Evolutionary conservation across 1,140 invertebrate species (phyloP).

Genomic region (Cyphomyrmex costatus): DNA sequence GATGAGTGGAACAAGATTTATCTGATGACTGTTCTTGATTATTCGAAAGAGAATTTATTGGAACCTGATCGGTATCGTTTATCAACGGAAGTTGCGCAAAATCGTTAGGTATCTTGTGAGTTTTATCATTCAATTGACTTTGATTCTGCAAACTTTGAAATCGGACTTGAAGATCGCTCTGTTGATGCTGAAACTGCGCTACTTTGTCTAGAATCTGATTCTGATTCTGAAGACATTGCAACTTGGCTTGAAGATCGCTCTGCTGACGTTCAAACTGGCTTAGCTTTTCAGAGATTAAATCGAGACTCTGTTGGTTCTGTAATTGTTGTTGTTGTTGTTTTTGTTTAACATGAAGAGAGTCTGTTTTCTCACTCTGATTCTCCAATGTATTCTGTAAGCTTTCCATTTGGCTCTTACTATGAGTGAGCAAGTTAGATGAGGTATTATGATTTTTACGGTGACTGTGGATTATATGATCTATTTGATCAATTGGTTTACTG

Average conservation of each 20-base stretch:
- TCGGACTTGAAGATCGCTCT: slow-evolving; percentile 82
- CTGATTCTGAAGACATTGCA: slow-evolving; percentile 85
- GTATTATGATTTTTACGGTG: slow-evolving; percentile 83
- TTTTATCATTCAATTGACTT: slow-evolving; percentile 79
- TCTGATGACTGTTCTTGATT: slow-evolving; percentile 73
- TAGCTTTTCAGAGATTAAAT: slow-evolving; percentile 84
- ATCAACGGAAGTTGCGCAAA: slow-evolving; percentile 68
- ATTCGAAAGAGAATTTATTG: slow-evolving; percentile 75
- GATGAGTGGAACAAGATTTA: slow-evolving; percentile 63
- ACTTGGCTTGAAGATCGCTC: slow-evolving; percentile 83
- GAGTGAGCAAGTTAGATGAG: slow-evolving; percentile 75
- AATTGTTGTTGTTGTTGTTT: slow-evolving; percentile 73
- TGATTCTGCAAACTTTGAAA: slow-evolving; percentile 82
- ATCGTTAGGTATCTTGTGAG: slow-evolving; percentile 72
- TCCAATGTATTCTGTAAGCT: slow-evolving; percentile 76
- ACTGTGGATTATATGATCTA: slow-evolving; percentile 85
- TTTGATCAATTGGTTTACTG: slow-evolving; percentile 80
- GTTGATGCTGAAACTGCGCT: slow-evolving; percentile 82
- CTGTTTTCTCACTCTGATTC: slow-evolving; percentile 74
- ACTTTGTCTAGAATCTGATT: slow-evolving; percentile 86
- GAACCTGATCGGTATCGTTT: slow-evolving; percentile 75
- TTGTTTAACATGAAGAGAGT: slow-evolving; percentile 67
- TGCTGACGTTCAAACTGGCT: slow-evolving; percentile 85
- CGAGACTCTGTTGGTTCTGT: slow-evolving; percentile 85
- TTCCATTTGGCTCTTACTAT: slow-evolving; percentile 82